A percentile compares a stretch with the other conserved stretches of the same genome.
Evolutionary conservation across 2,888 invertebrate genomes (phyloP).

Genomic region (Hydropsyche betteni): DNA sequence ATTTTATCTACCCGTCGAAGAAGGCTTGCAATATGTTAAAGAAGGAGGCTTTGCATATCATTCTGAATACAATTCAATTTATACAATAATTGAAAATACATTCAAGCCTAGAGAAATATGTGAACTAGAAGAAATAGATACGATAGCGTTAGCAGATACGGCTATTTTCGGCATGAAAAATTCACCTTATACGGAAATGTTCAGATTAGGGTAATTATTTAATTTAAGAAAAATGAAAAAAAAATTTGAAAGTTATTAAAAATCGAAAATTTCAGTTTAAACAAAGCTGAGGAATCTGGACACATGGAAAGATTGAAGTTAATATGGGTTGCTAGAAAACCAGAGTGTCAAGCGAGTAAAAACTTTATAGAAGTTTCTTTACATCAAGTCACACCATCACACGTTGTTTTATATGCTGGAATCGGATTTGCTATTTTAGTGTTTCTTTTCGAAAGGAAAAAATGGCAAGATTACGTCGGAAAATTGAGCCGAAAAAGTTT

Average conservation of each 20-base stretch:
- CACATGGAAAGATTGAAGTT: slow-evolving; percentile 41
- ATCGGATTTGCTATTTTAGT: not conserved
- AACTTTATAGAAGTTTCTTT: slow-evolving; percentile 43
- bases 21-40: slow-evolving; percentile 36
- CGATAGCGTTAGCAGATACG: slow-evolving; percentile 54
- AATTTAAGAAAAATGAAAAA: too few species aligned
- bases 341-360: slow-evolving; percentile 46
- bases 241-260: not conserved
- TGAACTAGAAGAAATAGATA: slow-evolving; percentile 57
- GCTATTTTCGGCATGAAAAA: slow-evolving; percentile 53
- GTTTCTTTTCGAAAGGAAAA: slow-evolving; percentile 1
- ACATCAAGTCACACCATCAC: not conserved
- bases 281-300: slow-evolving; percentile 46
- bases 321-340: slow-evolving; percentile 46
- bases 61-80: slow-evolving; percentile 36
- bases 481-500: not conserved
- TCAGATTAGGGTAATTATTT: slow-evolving; percentile 53
- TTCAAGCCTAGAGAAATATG: slow-evolving; percentile 55
- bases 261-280: slow-evolving; percentile 1
- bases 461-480: slow-evolving; percentile 12
- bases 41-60: slow-evolving; percentile 39
- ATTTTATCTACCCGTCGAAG: slow-evolving; percentile 26
- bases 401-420: slow-evolving; percentile 18
- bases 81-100: slow-evolving; percentile 37
- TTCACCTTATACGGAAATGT: slow-evolving; percentile 56